Percentiles rank a stretch among this genome's conserved stretches.
Conservation (phyloP, 2,113 vertebrate genomes). For the Notiomystis cincta region DNA sequence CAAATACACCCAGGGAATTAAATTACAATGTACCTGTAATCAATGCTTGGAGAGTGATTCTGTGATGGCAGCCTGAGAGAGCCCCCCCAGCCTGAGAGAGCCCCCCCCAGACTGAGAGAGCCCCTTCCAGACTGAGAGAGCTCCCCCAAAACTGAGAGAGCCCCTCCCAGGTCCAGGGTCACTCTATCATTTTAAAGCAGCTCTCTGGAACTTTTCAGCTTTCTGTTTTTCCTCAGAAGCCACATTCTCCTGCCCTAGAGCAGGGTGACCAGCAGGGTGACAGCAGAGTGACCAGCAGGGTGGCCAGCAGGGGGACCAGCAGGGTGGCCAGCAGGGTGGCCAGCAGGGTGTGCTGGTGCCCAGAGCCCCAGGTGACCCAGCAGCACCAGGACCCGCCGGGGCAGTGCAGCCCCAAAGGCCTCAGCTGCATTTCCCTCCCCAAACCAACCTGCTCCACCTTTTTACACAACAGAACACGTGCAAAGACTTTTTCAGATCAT, state of each 20-base stretch:
- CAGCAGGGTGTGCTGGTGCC: not conserved
- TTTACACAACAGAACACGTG: not conserved
- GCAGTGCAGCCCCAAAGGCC: not conserved
- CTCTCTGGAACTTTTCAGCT: not conserved
- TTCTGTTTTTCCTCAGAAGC: not conserved
- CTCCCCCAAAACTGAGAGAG: not conserved
- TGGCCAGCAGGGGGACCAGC: not conserved
- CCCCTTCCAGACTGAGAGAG: too few relatives aligned
- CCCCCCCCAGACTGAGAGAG: not conserved
- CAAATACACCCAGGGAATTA: not conserved
- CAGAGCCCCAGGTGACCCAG: not conserved
- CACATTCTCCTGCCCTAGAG: not conserved
- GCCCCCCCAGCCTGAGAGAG: not conserved
- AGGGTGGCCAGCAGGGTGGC: not conserved
- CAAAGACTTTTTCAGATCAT: not conserved
- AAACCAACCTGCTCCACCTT: not conserved
- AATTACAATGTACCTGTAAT: not conserved
- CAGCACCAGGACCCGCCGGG: not conserved
- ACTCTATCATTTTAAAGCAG: not conserved
- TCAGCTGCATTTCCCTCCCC: not conserved
- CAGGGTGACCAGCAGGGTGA: fast-evolving
- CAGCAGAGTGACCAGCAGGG: too few relatives aligned
- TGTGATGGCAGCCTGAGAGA: not conserved
- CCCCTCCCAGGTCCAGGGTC: not conserved
- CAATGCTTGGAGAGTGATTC: not conserved